Percentiles rank a stretch among this genome's conserved stretches.
Conservation (phyloP, 2,113 vertebrate genomes). For the Guaruba guarouba region DNA sequence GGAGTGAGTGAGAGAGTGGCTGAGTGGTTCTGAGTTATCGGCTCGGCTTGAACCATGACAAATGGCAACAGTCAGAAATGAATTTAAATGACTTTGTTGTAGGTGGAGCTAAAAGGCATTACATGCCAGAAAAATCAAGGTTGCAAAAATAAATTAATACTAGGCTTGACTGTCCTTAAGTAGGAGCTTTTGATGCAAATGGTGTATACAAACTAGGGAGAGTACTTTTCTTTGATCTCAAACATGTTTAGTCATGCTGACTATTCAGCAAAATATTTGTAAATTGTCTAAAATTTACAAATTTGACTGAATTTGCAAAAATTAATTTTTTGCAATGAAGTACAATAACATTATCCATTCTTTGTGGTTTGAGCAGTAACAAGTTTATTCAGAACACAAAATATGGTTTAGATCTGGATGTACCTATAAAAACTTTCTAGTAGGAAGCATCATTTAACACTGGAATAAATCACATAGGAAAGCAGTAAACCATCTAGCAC, state of each 20-base stretch:
- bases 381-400: background rate
- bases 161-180: background rate
- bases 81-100: background rate
- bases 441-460: background rate
- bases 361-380: background rate
- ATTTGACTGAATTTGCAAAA: no score
- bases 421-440: background rate
- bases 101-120: background rate
- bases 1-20: background rate
- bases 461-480: background rate
- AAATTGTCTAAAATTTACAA: background rate
- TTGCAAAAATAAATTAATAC: background rate
- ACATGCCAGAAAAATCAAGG: background rate
- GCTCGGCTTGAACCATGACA: background rate
- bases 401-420: background rate
- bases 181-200: background rate
- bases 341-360: background rate
- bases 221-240: background rate
- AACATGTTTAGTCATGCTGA: background rate
- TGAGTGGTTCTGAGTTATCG: background rate
- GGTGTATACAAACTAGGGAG: background rate
- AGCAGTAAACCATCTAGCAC: accelerated
- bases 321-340: background rate
- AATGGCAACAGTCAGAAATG: background rate
- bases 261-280: background rate